A percentile compares a stretch with the other conserved stretches of the same genome.
These are phyloP conservation scores for Acanthaster planci DNA, from an alignment of 35 echinoderm and acorn worm species.

Conservation along the genomic window DNA sequence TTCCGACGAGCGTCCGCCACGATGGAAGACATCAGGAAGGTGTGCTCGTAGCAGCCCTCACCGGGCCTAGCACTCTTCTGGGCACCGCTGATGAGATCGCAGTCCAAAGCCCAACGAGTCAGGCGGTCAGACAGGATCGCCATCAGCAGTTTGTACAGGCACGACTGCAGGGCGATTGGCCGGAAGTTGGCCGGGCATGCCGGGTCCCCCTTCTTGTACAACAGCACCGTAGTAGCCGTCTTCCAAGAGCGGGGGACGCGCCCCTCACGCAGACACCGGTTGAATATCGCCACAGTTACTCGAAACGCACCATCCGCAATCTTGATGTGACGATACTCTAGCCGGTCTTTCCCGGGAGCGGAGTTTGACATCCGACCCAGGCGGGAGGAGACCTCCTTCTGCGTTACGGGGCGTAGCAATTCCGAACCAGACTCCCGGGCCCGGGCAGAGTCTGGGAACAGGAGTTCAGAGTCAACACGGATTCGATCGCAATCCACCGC, in stretches of 20 bases:
- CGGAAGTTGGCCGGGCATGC: background rate
- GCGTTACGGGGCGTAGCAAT: background rate
- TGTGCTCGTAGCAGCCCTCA: conserved; percentile 30
- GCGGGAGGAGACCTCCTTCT: background rate
- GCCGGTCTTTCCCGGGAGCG: conserved; percentile 4
- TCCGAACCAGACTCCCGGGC: background rate
- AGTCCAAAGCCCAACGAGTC: background rate
- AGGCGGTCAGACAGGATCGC: background rate
- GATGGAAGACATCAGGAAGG: background rate
- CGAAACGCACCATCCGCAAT: conserved; percentile 4
- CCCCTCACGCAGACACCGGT: background rate
- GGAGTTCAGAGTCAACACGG: background rate
- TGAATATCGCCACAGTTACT: conserved; percentile 14
- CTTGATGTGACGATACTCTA: background rate
- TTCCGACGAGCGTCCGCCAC: conserved; percentile 1
- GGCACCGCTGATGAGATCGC: background rate
- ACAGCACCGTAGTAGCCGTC: background rate
- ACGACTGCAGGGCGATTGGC: background rate
- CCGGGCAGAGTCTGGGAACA: background rate
- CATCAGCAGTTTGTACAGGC: background rate
- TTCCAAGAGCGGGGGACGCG: conserved; percentile 1
- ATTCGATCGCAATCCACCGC: background rate
- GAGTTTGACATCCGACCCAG: conserved; percentile 10
- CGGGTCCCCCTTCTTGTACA: background rate
- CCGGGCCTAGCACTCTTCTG: conserved; percentile 29